phyloP scores from a whole-genome alignment of 2,797 vertebrate genomes.

The Sebastes jordani region DNA sequence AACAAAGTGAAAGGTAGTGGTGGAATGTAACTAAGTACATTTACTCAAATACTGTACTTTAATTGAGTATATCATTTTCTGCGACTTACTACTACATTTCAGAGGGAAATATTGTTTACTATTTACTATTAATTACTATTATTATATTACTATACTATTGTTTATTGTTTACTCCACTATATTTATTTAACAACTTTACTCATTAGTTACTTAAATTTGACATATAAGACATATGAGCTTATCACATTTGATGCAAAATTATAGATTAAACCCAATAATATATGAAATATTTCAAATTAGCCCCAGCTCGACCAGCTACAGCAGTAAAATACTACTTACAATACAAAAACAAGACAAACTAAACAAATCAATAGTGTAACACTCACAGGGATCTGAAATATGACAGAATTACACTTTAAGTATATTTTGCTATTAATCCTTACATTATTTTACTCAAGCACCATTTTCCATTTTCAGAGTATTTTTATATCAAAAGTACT shows the following conservation, averaged over 20 bases:
- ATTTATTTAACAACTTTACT: not conserved
- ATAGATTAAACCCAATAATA: not conserved
- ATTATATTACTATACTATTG: too few relatives aligned
- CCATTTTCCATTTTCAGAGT: not conserved
- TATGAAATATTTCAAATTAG: not conserved
- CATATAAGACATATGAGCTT: not conserved
- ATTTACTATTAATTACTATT: too few relatives aligned
- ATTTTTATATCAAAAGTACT: not conserved
- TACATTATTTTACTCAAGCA: not conserved
- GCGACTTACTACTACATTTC: not conserved
- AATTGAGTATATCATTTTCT: too few relatives aligned
- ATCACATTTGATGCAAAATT: not conserved
- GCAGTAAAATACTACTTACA: not conserved
- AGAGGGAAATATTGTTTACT: not conserved
- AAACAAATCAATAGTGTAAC: not conserved
- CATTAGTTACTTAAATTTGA: not conserved
- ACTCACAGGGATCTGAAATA: not conserved
- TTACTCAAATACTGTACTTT: too few relatives aligned
- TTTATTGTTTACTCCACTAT: not conserved
- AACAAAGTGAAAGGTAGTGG: not conserved
- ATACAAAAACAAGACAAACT: not conserved
- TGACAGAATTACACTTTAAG: not conserved
- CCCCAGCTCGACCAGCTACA: not conserved
- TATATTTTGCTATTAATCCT: not conserved
- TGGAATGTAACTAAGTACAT: not conserved